Percentiles rank a stretch among this genome's conserved stretches.
phyloP scores from a whole-genome alignment of 2,113 vertebrate genomes.

The Osmerus mordax region DNA sequence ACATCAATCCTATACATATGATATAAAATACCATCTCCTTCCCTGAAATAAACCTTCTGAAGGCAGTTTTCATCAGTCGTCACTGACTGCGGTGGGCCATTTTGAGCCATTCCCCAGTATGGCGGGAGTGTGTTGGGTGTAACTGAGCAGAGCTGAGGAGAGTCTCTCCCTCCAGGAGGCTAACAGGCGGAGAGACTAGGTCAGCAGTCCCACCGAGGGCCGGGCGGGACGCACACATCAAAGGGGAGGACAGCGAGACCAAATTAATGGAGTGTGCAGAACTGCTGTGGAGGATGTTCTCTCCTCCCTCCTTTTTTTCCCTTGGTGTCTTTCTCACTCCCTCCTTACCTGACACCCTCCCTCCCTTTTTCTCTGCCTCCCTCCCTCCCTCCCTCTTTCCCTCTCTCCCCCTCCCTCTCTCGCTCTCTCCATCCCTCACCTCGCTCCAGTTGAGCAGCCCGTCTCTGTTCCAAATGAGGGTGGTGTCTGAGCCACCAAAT shows the following conservation, averaged over 20 bases:
- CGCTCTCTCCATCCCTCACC: slow-evolving; percentile 18
- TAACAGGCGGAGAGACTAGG: slow-evolving; percentile 31
- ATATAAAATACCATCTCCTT: no score
- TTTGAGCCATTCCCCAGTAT: not conserved
- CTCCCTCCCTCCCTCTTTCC: not conserved
- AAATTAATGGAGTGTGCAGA: slow-evolving; percentile 55
- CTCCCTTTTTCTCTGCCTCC: not conserved
- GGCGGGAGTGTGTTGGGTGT: not conserved
- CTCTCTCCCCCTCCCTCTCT: not conserved
- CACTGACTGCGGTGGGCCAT: slow-evolving; percentile 5
- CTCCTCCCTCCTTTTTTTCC: not conserved
- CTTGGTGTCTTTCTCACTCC: not conserved
- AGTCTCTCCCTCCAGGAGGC: not conserved
- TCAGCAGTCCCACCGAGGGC: slow-evolving; percentile 11
- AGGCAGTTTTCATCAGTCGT: not conserved
- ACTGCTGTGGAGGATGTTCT: slow-evolving; percentile 25
- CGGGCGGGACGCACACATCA: slow-evolving; percentile 48
- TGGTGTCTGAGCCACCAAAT: slow-evolving; percentile 44
- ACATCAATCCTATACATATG: no score
- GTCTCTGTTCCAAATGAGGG: slow-evolving; percentile 51
- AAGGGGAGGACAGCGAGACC: slow-evolving; percentile 42
- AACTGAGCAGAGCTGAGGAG: slow-evolving; percentile 31
- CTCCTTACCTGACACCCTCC: not conserved
- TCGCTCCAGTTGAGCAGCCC: slow-evolving; percentile 38
- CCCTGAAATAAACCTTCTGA: no score